Evolutionary conservation across 2,797 vertebrate species (phyloP).

Genomic region (Xiphorhynchus erythropygius): DNA sequence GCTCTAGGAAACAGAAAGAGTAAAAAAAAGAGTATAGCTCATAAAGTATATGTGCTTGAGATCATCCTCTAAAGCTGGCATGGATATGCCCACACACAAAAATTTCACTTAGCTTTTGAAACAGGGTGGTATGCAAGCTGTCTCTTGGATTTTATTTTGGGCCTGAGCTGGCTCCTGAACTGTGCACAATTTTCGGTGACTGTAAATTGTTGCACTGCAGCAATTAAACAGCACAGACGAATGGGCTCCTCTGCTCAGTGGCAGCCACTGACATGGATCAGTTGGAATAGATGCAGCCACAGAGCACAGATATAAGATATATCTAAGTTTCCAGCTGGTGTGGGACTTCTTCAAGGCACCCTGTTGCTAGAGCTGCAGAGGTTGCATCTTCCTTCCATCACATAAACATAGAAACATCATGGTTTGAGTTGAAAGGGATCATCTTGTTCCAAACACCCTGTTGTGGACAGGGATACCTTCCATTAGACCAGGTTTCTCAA

Average conservation of each 20-base stretch:
- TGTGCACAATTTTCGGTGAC: not conserved
- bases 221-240: not conserved
- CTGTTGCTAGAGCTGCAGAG: rapidly evolving
- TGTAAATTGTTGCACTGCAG: not conserved
- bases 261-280: not conserved
- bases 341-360: not conserved
- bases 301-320: not conserved
- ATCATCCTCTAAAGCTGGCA: not conserved
- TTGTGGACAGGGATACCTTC: not conserved
- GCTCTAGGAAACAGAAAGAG: not conserved
- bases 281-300: rapidly evolving
- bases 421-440: not conserved
- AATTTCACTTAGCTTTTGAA: not conserved
- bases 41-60: not conserved
- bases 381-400: not conserved
- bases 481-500: not conserved
- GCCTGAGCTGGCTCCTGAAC: not conserved
- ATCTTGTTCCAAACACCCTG: not conserved
- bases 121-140: not conserved
- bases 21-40: not conserved
- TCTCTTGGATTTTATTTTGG: not conserved
- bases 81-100: not conserved
- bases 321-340: not conserved
- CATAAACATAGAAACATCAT: not conserved
- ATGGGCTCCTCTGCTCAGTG: not conserved